These are phyloP conservation scores for Zaprionus obscuricornis DNA, from an alignment of 2,888 invertebrate species.

Conservation along the genomic window DNA sequence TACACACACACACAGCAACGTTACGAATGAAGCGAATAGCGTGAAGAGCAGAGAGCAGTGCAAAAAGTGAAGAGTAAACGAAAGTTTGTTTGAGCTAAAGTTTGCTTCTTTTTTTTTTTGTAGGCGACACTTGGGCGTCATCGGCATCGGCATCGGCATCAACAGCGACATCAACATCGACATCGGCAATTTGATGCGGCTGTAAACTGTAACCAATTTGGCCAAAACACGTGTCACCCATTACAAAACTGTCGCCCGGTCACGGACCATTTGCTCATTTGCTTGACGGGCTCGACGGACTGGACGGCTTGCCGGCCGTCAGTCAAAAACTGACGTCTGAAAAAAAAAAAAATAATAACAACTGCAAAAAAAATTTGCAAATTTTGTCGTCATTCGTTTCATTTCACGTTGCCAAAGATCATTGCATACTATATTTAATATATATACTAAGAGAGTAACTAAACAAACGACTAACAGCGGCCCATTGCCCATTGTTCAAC, in stretches of 20 bases:
- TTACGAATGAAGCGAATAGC: too few species aligned
- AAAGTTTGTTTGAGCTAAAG: neutral
- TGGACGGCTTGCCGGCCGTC: too few species aligned
- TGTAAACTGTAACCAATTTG: constrained; percentile 59
- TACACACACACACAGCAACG: constrained; percentile 4
- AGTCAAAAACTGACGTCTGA: too few species aligned
- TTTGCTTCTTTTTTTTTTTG: constrained; percentile 8
- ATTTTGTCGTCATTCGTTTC: constrained; percentile 27
- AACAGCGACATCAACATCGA: too few species aligned
- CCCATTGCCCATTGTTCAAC: constrained; percentile 57
- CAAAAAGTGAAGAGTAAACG: neutral
- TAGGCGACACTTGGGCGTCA: constrained; percentile 55
- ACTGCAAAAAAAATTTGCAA: too few species aligned
- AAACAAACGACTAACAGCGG: too few species aligned
- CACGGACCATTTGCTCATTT: neutral
- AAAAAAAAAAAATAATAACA: too few species aligned
- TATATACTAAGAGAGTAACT: neutral
- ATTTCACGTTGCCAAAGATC: constrained; percentile 59
- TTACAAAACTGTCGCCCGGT: neutral
- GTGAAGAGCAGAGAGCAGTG: too few species aligned
- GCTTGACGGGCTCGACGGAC: too few species aligned
- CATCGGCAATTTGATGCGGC: constrained; percentile 53
- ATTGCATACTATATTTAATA: constrained; percentile 1
- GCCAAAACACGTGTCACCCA: constrained; percentile 46
- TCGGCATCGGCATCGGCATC: constrained; percentile 2